Evolutionary conservation across 2,888 invertebrate genomes (phyloP).

Genomic region (Nasonia oneida): DNA sequence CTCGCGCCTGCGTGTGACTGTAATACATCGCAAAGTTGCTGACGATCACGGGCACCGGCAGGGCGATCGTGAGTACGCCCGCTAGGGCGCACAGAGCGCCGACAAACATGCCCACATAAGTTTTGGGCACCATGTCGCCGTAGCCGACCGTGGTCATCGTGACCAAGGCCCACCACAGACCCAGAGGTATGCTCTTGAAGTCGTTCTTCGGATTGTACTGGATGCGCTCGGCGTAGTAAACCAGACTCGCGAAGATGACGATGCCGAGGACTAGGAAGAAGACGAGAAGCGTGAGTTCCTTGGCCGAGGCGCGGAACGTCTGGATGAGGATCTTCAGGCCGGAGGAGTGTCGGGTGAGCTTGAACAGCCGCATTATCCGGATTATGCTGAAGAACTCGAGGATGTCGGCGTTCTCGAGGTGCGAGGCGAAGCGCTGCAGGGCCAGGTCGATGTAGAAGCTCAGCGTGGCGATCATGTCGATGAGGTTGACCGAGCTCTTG

Average conservation of each 20-base stretch:
- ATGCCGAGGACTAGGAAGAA: constrained; percentile 99
- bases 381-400: constrained; percentile 99
- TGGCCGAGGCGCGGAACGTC: constrained; percentile 97
- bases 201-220: constrained; percentile 97
- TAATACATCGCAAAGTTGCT: constrained; percentile 99
- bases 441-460: constrained; percentile 98
- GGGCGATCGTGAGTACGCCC: constrained; percentile 98
- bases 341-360: constrained; percentile 97
- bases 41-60: constrained; percentile 99
- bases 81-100: constrained; percentile 98
- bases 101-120: constrained; percentile 99
- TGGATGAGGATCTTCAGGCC: constrained; percentile 99
- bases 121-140: constrained; percentile 99
- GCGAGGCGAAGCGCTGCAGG: constrained; percentile 93
- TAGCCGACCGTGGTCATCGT: constrained; percentile 99
- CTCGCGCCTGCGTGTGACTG: constrained; percentile 96
- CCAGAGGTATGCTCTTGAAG: constrained; percentile 98
- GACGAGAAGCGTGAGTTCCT: constrained; percentile 96
- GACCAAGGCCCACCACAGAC: constrained; percentile 99
- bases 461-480: constrained; percentile 99
- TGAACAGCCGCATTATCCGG: constrained; percentile 98
- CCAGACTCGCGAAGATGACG: constrained; percentile 96
- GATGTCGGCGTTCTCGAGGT: constrained; percentile 96
- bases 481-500: constrained; percentile 98
- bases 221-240: constrained; percentile 98